These are phyloP conservation scores for Nasonia vitripennis DNA, from an alignment of 1,140 invertebrate species.

Conservation along the genomic window DNA sequence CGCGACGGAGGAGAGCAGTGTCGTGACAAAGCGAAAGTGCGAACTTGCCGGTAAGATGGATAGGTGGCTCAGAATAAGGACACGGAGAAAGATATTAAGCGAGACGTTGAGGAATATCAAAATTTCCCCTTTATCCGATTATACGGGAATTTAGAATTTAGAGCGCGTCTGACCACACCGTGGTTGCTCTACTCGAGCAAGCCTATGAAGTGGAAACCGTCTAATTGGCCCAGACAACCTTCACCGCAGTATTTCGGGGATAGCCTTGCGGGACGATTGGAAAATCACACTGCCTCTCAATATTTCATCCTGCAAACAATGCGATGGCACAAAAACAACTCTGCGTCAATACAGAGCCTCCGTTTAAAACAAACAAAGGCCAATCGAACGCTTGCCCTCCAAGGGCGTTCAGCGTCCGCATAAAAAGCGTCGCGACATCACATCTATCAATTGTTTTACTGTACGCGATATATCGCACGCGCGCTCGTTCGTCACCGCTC, in stretches of 20 bases:
- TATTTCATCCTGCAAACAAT: not conserved
- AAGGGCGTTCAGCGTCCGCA: not conserved
- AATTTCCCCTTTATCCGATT: no score
- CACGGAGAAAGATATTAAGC: conserved; percentile 1
- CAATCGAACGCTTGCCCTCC: not conserved
- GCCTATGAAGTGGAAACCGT: no score
- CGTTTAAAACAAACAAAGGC: no score
- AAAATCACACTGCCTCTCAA: not conserved
- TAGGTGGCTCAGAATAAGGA: not conserved
- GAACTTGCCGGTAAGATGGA: not conserved
- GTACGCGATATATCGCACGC: conserved; percentile 62
- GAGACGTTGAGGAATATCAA: not conserved
- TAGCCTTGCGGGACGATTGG: not conserved
- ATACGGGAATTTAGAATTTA: not conserved
- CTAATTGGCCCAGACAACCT: no score
- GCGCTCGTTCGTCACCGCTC: conserved; percentile 62
- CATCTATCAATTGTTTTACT: conserved; percentile 67
- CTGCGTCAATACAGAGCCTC: no score
- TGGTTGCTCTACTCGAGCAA: not conserved
- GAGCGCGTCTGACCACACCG: not conserved
- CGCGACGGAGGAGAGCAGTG: not conserved
- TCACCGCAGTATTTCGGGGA: no score
- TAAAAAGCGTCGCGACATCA: not conserved
- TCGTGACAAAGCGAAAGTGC: conserved; percentile 34
- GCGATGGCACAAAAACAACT: no score